A percentile compares a stretch with the other conserved stretches of the same genome.
phyloP scores from a whole-genome alignment of 2,797 vertebrate genomes.

The Xenentodon cancila region DNA sequence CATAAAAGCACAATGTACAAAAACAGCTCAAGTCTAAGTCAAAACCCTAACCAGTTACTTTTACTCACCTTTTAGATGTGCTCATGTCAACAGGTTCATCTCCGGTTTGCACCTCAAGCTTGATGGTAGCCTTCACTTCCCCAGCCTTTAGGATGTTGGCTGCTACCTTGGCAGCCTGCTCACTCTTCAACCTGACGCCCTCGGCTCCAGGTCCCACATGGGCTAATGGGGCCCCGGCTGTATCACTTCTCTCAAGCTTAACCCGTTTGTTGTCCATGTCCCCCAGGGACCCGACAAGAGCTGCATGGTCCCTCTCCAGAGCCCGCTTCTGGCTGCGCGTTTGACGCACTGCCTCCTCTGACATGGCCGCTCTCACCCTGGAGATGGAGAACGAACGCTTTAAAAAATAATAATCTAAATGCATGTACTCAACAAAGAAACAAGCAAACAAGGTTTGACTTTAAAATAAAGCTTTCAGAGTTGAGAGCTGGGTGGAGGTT shows the following conservation, averaged over 20 bases:
- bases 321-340: constrained; percentile 97
- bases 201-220: constrained; percentile 61
- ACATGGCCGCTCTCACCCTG: constrained; percentile 87
- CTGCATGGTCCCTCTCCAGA: constrained; percentile 85
- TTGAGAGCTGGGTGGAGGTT: too few relatives aligned
- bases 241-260: constrained; percentile 87
- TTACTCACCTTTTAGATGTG: constrained; percentile 91
- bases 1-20: neutral
- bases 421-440: neutral
- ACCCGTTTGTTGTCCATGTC: constrained; percentile 90
- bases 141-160: constrained; percentile 83
- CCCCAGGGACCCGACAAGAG: constrained; percentile 53
- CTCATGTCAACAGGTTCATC: constrained; percentile 98
- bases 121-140: constrained; percentile 89
- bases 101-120: constrained; percentile 88
- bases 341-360: constrained; percentile 92
- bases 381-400: constrained; percentile 10
- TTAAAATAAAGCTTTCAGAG: too few relatives aligned
- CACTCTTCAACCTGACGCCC: constrained; percentile 60
- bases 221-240: constrained; percentile 60
- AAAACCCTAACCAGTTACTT: neutral
- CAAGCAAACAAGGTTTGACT: neutral
- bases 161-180: constrained; percentile 67
- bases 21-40: neutral
- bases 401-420: neutral